Evolutionary conservation across 1,140 invertebrate species (phyloP), one percentile per base, ranked within the genome.

Genomic region (Caenorhabditis remanei): DNA sequence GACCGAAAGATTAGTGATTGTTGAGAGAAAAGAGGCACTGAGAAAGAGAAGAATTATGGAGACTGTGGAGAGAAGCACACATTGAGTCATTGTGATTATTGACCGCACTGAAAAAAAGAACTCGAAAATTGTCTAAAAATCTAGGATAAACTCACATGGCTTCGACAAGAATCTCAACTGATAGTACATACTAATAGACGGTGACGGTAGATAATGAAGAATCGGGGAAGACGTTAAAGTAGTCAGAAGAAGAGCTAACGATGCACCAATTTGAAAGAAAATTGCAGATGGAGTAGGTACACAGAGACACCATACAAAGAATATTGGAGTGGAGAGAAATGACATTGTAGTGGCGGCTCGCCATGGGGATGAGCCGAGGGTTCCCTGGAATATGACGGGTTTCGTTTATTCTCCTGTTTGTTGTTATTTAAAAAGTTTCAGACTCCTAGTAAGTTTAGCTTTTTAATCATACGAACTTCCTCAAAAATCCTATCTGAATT

Each of bases 181-280:
- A 50, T 63, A 46, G 32, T 87, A 87, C 43, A 71, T 58, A 32
- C 48, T 53, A 32, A 87, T 56, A 41, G 65, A 79, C 50, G 86
- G 86, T 2, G 86, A 87, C 13, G 86, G 86, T 40, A 87, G 24
- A 55, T 87, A 87, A 65, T 87, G 86, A 63, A 87, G 82, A 56
- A 87, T 87, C 13, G 75, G 86, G 46, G 86, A 71, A 13, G 71
- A 58, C 3, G 86, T 79, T n/a, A 84, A 21, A 16, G 71, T 11
- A 21, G 65, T 83, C 4, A 87, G 24, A 14, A 75, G 41, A 16
- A 87, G 65, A 65, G 86, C 75, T 13, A 87, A 50, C 11, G 46
- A 87, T 46, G 86, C 67, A 19, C 86, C 86, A 50, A 87, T 7
- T 71, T 63, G 86, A 43, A 83, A 87, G 71, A 83, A 83, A 19